Conservation (phyloP, 2,797 vertebrate species). For the Peromyscus melanophrys region DNA sequence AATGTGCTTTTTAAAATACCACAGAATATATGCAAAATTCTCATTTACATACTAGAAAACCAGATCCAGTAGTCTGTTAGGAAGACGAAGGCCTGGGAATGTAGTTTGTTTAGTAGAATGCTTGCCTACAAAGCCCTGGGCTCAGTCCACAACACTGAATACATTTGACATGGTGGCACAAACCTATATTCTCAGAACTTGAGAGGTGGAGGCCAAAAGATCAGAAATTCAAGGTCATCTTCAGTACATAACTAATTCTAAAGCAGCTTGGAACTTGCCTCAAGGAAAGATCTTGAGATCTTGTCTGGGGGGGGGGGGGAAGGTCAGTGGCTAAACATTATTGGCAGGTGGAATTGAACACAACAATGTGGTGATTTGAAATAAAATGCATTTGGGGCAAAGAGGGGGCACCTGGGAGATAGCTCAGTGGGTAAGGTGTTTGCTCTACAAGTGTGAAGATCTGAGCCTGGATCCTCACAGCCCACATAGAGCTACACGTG, state of each 20-base stretch:
- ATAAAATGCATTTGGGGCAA: background rate
- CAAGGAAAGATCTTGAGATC: background rate
- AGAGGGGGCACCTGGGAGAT: background rate
- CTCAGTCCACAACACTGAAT: background rate
- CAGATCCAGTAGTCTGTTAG: background rate
- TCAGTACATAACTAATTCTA: background rate
- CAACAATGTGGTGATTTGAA: background rate
- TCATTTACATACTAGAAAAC: background rate
- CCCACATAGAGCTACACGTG: background rate
- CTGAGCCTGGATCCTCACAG: background rate
- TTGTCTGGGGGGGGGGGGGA: background rate
- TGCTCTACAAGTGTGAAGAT: background rate
- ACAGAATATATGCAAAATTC: background rate
- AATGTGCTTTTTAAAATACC: background rate
- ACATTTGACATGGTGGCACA: background rate
- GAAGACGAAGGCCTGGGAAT: background rate
- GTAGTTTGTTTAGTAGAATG: background rate
- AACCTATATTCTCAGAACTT: background rate
- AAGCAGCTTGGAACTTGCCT: background rate
- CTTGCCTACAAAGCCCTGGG: background rate
- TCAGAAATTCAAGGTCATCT: background rate
- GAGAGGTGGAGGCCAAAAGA: background rate
- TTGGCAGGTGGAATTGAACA: background rate
- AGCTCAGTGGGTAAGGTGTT: background rate
- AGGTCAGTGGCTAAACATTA: background rate